Evolutionary conservation across 2,113 vertebrate genomes (phyloP).

Genomic region (Forbesichthys papilliferus): DNA sequence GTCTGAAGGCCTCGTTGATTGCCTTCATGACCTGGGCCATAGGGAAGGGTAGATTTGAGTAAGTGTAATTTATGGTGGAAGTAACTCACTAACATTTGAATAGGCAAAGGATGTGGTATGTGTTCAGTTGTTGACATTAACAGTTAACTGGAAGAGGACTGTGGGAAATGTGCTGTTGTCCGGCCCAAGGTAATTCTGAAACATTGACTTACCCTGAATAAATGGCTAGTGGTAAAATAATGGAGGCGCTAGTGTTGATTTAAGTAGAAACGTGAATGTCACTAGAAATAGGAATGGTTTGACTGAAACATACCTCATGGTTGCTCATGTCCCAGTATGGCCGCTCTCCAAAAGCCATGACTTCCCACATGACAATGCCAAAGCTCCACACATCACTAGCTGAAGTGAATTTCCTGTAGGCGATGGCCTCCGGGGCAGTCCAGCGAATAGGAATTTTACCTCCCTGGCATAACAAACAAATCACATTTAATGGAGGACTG

Average conservation of each 20-base stretch:
- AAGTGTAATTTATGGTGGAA: constrained; percentile 5
- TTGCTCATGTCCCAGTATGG: constrained; percentile 99
- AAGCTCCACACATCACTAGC: constrained; percentile 98
- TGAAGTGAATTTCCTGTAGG: constrained; percentile 95
- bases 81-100: constrained; percentile 15
- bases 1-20: constrained; percentile 93
- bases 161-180: constrained; percentile 25
- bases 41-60: constrained; percentile 3
- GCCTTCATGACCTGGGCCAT: constrained; percentile 92
- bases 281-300: constrained; percentile 3
- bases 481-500: constrained; percentile 41
- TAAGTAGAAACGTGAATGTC: constrained; percentile 30
- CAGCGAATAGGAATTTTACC: constrained; percentile 98
- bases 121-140: constrained; percentile 39
- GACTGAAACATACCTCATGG: constrained; percentile 73
- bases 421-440: constrained; percentile 95
- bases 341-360: constrained; percentile 93
- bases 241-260: constrained; percentile 28
- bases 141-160: constrained; percentile 25
- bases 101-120: constrained; percentile 12
- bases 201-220: constrained; percentile 14
- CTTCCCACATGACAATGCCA: constrained; percentile 98
- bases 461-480: constrained; percentile 75
- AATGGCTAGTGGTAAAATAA: constrained; percentile 14
- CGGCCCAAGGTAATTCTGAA: constrained; percentile 18